Percentiles rank a stretch among this genome's conserved stretches.
These are phyloP conservation scores for Dendrolimus kikuchii DNA, from an alignment of 1,140 invertebrate species.

Conservation along the genomic window DNA sequence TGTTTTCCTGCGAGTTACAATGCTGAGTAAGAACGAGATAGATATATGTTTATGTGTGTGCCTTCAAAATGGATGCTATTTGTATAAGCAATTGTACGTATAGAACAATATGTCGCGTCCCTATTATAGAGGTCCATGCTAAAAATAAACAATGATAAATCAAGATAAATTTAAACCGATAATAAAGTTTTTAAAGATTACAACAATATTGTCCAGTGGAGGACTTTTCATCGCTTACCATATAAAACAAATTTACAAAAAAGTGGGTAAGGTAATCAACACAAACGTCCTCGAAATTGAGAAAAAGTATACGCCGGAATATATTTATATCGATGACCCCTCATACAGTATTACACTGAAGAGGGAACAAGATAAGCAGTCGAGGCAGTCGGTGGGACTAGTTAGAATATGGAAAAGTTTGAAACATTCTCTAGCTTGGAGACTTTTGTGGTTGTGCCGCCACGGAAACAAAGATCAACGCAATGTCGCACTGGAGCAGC, in stretches of 20 bases:
- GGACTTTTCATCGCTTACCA: constrained; percentile 39
- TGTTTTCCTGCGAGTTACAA: no score
- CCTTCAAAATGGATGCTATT: no score
- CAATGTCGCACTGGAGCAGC: constrained; percentile 49
- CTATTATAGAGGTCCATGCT: no score
- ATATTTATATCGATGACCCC: constrained; percentile 61
- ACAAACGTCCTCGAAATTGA: constrained; percentile 47
- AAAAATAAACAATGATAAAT: constrained; percentile 25
- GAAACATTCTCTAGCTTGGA: constrained; percentile 54
- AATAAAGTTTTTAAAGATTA: constrained; percentile 40
- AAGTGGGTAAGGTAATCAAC: constrained; percentile 45
- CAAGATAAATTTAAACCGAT: constrained; percentile 49
- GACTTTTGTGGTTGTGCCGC: constrained; percentile 54
- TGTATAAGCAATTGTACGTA: no score
- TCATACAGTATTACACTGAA: constrained; percentile 38
- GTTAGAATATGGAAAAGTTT: constrained; percentile 54
- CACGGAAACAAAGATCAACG: constrained; percentile 54
- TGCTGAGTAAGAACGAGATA: no score
- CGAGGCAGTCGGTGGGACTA: constrained; percentile 34
- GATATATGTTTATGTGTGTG: no score
- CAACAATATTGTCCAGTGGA: constrained; percentile 31
- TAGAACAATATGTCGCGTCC: no score
- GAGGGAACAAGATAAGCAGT: constrained; percentile 32
- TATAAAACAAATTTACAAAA: constrained; percentile 32
- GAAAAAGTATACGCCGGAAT: constrained; percentile 48